Evolutionary conservation across 2,888 invertebrate genomes (phyloP).

Genomic region (Ephialtes manifestator): DNA sequence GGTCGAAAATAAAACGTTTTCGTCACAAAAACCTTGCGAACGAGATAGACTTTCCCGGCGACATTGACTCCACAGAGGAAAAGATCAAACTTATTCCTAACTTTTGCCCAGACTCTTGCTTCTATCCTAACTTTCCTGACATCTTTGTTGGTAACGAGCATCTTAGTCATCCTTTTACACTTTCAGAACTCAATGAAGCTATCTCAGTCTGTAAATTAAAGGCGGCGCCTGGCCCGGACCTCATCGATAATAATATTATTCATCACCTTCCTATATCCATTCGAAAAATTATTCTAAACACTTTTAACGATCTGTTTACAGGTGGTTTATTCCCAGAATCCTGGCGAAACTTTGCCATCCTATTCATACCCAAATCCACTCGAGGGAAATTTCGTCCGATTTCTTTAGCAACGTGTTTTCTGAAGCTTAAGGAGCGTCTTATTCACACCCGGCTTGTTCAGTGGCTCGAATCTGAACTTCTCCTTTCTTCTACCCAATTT

Average conservation of each 20-base stretch:
- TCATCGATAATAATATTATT: constrained; percentile 15
- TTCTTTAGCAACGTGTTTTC: constrained; percentile 17
- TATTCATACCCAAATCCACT: constrained; percentile 40
- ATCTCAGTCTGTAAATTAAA: constrained; percentile 1
- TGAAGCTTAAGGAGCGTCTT: too few species aligned
- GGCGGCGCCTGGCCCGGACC: constrained; percentile 29
- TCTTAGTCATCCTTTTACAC: too few species aligned
- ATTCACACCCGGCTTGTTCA: too few species aligned
- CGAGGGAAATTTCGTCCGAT: too few species aligned
- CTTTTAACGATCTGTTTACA: not conserved
- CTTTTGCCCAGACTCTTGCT: not conserved
- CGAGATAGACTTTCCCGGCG: not conserved
- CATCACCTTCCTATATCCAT: not conserved
- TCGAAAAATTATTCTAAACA: not conserved
- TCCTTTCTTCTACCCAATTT: too few species aligned
- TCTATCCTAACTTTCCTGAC: too few species aligned
- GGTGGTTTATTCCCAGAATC: not conserved
- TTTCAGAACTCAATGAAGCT: too few species aligned
- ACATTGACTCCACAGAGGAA: not conserved
- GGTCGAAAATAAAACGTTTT: too few species aligned
- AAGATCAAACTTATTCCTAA: not conserved
- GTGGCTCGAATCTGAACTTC: too few species aligned
- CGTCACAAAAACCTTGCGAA: not conserved
- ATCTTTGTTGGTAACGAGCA: too few species aligned
- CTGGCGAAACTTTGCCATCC: not conserved